Evolutionary conservation across 2,888 invertebrate species (phyloP).

Genomic region (Heteropelma amictum): DNA sequence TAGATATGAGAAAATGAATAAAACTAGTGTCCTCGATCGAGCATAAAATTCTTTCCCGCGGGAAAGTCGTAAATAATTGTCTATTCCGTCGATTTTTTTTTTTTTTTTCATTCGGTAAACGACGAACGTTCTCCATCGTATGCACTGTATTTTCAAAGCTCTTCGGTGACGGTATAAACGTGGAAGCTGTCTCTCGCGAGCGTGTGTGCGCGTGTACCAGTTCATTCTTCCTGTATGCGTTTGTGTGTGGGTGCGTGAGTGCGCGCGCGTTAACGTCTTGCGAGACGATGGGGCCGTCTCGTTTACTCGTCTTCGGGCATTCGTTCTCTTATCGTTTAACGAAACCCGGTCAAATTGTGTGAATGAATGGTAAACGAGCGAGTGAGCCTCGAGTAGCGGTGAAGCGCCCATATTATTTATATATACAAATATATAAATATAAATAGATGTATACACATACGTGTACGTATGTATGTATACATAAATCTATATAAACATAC

Average conservation of each 20-base stretch:
- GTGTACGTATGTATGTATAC: not conserved
- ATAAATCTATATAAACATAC: conserved; percentile 10
- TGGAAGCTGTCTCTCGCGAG: conserved; percentile 31
- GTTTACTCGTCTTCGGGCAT: conserved; percentile 27
- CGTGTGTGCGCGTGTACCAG: conserved; percentile 9
- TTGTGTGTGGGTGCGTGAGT: conserved; percentile 22
- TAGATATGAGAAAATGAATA: conserved; percentile 4
- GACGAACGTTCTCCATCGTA: not conserved
- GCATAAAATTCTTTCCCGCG: not conserved
- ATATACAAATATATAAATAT: not conserved
- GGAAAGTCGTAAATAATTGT: not conserved
- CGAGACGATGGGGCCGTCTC: conserved; percentile 40
- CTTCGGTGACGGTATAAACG: conserved; percentile 35
- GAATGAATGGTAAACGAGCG: conserved; percentile 37
- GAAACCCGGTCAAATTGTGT: conserved; percentile 40
- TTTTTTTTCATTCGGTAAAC: not conserved
- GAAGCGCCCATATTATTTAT: not conserved
- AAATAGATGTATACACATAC: conserved; percentile 6
- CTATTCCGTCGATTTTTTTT: too few relatives aligned
- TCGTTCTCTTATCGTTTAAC: conserved; percentile 34
- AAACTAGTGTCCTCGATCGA: conserved; percentile 25
- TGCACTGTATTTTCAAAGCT: conserved; percentile 1
- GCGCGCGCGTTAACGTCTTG: conserved; percentile 14
- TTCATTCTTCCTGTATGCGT: conserved; percentile 1
- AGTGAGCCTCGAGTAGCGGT: not conserved